These are phyloP conservation scores for Maniola hyperantus DNA, from an alignment of 2,888 invertebrate species.

Conservation along the genomic window DNA sequence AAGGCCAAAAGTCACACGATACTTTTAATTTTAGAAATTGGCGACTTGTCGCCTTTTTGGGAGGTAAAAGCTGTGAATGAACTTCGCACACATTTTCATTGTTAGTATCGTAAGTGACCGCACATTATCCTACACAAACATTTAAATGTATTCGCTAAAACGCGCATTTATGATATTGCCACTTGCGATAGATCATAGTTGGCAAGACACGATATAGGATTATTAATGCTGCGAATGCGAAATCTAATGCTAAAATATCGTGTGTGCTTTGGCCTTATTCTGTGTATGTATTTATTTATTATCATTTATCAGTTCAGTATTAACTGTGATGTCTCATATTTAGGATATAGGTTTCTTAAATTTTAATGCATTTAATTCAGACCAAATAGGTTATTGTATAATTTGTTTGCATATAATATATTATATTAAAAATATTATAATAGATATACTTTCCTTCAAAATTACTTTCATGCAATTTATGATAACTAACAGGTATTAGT, in stretches of 20 bases:
- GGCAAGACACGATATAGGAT: too few species aligned
- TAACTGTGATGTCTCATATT: constrained; percentile 78
- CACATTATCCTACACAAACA: too few species aligned
- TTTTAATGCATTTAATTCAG: constrained; percentile 76
- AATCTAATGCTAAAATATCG: too few species aligned
- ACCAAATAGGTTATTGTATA: constrained; percentile 60
- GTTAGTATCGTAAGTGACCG: too few species aligned
- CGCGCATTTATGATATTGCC: too few species aligned
- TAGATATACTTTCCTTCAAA: background rate
- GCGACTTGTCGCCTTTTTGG: too few species aligned
- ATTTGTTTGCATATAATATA: constrained; percentile 16
- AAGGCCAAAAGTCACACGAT: background rate
- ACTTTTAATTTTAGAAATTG: too few species aligned
- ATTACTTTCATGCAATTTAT: background rate
- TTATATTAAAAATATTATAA: background rate
- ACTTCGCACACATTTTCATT: too few species aligned
- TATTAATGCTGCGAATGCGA: too few species aligned
- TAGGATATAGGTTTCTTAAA: constrained; percentile 67
- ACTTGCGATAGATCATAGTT: too few species aligned
- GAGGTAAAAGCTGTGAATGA: too few species aligned
- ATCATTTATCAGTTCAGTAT: constrained; percentile 74
- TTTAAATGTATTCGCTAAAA: too few species aligned
- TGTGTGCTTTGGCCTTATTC: constrained; percentile 31
- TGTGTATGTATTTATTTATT: constrained; percentile 61
- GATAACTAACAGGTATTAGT: background rate